Percentiles rank a stretch among this genome's conserved stretches.
phyloP scores from a whole-genome alignment of 2,888 invertebrate species.

The Athalia circularis region DNA sequence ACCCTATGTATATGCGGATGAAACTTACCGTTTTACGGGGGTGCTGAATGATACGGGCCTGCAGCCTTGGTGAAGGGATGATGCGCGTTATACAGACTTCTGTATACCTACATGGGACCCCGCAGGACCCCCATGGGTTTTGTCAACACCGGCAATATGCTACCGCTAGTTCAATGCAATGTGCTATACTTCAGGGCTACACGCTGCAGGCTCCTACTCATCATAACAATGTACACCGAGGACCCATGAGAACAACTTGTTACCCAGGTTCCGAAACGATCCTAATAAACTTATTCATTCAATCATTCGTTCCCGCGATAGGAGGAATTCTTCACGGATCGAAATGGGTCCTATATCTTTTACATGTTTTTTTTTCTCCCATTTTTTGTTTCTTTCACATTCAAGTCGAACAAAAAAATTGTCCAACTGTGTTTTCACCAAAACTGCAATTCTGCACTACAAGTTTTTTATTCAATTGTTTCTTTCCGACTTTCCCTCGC shows the following conservation, averaged over 20 bases:
- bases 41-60: slow-evolving; percentile 52
- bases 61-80: not conserved
- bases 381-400: not conserved
- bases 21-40: slow-evolving; percentile 28
- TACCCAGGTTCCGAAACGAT: slow-evolving; percentile 32
- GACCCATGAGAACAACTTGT: slow-evolving; percentile 46
- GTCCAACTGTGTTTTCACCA: too few relatives aligned
- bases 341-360: not conserved
- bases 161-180: slow-evolving; percentile 56
- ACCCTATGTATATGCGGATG: slow-evolving; percentile 52
- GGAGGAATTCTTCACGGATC: not conserved
- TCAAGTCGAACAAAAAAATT: not conserved
- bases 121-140: slow-evolving; percentile 66
- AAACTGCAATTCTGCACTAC: too few relatives aligned
- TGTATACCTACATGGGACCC: slow-evolving; percentile 23
- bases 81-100: too few relatives aligned
- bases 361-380: not conserved
- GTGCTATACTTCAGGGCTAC: not conserved
- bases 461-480: too few relatives aligned
- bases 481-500: too few relatives aligned
- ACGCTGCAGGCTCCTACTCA: too few relatives aligned
- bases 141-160: slow-evolving; percentile 74
- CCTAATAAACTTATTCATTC: slow-evolving; percentile 42
- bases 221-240: not conserved
- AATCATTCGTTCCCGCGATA: not conserved